phyloP scores from a whole-genome alignment of 1,140 invertebrate genomes.

The Hylaeus volcanicus region DNA sequence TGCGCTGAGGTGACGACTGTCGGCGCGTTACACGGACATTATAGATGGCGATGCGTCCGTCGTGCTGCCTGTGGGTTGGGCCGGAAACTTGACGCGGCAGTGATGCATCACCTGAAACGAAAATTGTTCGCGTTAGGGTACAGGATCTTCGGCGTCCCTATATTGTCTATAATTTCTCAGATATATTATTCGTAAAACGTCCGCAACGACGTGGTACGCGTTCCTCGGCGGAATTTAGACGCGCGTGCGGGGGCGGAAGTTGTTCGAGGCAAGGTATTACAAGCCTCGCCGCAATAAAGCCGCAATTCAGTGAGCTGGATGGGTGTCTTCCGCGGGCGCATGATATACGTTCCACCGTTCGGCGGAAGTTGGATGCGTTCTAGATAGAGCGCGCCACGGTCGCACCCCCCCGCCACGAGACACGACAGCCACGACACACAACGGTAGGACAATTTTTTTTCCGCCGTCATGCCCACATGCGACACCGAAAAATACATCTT shows the following conservation, averaged over 20 bases:
- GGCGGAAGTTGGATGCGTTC: constrained; percentile 20
- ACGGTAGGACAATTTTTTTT: constrained; percentile 15
- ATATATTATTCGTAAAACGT: too few species aligned
- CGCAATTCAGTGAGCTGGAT: constrained; percentile 28
- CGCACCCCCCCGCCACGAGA: neutral
- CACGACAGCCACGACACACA: constrained; percentile 3
- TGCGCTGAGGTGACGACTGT: neutral
- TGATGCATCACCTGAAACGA: constrained; percentile 71
- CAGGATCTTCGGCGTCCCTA: neutral
- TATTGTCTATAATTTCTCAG: too few species aligned
- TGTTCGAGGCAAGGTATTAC: constrained; percentile 6
- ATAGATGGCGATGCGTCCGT: constrained; percentile 19
- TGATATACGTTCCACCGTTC: constrained; percentile 17
- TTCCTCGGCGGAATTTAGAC: neutral
- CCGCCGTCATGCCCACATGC: neutral
- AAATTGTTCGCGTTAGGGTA: neutral
- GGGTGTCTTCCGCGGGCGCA: constrained; percentile 21
- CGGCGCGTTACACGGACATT: constrained; percentile 45
- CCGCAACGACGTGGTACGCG: too few species aligned
- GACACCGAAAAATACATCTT: constrained; percentile 39
- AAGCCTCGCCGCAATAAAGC: constrained; percentile 11
- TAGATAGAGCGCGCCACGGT: neutral
- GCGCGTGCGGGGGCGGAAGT: neutral
- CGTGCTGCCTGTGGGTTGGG: constrained; percentile 22
- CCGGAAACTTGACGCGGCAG: constrained; percentile 29